phyloP scores from a whole-genome alignment of 2,797 vertebrate genomes.

The Rhadinocentrus ornatus region DNA sequence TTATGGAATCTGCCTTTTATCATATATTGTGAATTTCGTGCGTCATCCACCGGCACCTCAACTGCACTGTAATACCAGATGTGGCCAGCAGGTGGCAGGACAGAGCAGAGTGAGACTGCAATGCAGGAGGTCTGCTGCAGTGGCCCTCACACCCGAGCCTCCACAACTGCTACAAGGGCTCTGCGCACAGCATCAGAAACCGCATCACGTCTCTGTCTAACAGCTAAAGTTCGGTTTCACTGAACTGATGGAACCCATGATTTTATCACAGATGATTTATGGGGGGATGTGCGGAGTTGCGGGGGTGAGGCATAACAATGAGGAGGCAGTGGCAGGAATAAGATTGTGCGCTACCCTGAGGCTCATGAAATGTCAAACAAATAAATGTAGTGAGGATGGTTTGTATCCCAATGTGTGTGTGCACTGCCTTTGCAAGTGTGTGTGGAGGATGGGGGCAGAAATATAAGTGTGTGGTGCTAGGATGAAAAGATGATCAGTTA shows the following conservation, averaged over 20 bases:
- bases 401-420: slow-evolving; percentile 5
- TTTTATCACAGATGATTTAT: slow-evolving; percentile 59
- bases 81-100: slow-evolving; percentile 70
- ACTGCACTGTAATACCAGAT: background rate
- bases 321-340: background rate
- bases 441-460: slow-evolving; percentile 7
- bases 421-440: slow-evolving; percentile 1
- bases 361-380: slow-evolving; percentile 29
- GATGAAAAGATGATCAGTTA: slow-evolving; percentile 23
- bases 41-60: background rate
- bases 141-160: slow-evolving; percentile 48
- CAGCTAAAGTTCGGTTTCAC: slow-evolving; percentile 63
- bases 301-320: background rate
- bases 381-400: slow-evolving; percentile 32
- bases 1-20: background rate
- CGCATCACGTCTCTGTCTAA: slow-evolving; percentile 67
- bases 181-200: slow-evolving; percentile 66
- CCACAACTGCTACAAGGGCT: slow-evolving; percentile 48
- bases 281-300: background rate
- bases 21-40: background rate
- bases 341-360: slow-evolving; percentile 16
- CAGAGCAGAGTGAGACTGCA: slow-evolving; percentile 58
- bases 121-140: slow-evolving; percentile 70
- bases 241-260: slow-evolving; percentile 52
- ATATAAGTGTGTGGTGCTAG: background rate